Evolutionary conservation across 2,888 invertebrate genomes (phyloP).

Genomic region (Pyrgus malvae): DNA sequence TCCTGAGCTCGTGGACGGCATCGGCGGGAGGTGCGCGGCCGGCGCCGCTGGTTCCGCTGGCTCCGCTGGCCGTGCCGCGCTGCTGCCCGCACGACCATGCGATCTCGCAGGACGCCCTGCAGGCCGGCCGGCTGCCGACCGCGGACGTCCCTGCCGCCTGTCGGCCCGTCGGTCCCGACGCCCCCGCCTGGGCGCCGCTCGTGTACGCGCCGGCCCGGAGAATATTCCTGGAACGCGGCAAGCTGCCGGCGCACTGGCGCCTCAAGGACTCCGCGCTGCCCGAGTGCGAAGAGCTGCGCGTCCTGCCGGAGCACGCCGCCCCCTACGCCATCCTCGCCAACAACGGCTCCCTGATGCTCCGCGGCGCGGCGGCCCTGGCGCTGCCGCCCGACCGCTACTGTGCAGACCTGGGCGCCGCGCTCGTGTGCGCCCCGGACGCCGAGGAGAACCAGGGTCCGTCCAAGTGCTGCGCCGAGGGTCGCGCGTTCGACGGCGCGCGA

Average conservation of each 20-base stretch:
- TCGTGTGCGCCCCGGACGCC: constrained; percentile 81
- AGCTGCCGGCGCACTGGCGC: constrained; percentile 76
- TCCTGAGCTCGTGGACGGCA: constrained; percentile 36
- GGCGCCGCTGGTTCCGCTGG: constrained; percentile 45
- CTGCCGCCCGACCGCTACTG: constrained; percentile 85
- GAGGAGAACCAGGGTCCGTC: constrained; percentile 61
- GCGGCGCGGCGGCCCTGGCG: constrained; percentile 57
- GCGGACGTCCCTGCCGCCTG: constrained; percentile 50
- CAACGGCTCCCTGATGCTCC: constrained; percentile 84
- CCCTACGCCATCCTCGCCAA: constrained; percentile 82
- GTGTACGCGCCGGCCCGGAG: constrained; percentile 79
- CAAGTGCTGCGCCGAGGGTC: constrained; percentile 88
- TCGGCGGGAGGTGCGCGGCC: constrained; percentile 46
- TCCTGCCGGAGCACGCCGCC: constrained; percentile 62
- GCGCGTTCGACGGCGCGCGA: constrained; percentile 81
- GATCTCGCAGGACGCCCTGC: constrained; percentile 56
- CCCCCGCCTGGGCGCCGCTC: constrained; percentile 77
- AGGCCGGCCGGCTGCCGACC: constrained; percentile 73
- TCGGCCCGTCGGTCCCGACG: constrained; percentile 41
- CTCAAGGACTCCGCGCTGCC: constrained; percentile 62
- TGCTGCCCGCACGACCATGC: constrained; percentile 52
- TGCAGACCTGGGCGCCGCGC: constrained; percentile 84
- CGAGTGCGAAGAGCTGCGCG: constrained; percentile 51
- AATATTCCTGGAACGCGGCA: constrained; percentile 58
- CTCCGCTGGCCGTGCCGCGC: constrained; percentile 55